Conservation (phyloP, 2,797 vertebrate species). For the Squalus acanthias region DNA sequence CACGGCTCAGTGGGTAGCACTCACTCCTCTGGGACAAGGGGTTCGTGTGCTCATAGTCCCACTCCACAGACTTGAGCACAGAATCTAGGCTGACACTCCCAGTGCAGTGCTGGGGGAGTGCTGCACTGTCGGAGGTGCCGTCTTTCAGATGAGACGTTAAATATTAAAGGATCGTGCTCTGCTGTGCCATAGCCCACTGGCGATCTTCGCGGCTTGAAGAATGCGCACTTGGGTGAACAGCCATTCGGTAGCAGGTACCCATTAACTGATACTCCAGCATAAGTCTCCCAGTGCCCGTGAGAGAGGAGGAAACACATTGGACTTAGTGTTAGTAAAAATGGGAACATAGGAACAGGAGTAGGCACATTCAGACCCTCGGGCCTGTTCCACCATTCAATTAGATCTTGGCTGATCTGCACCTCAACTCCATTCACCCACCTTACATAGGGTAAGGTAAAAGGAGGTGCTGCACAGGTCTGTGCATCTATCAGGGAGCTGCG, state of each 20-base stretch:
- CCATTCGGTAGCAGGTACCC: neutral
- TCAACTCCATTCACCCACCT: neutral
- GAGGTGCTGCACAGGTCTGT: neutral
- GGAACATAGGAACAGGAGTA: neutral
- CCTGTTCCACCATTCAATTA: no score
- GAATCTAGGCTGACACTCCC: neutral
- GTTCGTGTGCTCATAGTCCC: neutral
- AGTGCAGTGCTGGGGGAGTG: neutral
- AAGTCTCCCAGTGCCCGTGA: neutral
- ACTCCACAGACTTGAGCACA: neutral
- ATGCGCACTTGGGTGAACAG: neutral
- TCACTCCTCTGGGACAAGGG: neutral
- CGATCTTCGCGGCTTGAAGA: neutral
- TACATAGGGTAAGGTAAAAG: neutral
- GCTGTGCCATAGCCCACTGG: neutral
- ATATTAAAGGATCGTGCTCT: neutral
- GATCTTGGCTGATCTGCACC: neutral
- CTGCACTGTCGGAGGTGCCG: neutral
- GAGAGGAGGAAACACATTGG: neutral
- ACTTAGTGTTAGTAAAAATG: neutral
- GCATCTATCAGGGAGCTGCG: neutral
- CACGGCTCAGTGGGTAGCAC: neutral
- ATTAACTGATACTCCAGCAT: neutral
- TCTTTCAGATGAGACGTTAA: neutral
- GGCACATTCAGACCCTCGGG: neutral